phyloP scores from a whole-genome alignment of 2,888 invertebrate genomes.

The Steinernema hermaphroditum region DNA sequence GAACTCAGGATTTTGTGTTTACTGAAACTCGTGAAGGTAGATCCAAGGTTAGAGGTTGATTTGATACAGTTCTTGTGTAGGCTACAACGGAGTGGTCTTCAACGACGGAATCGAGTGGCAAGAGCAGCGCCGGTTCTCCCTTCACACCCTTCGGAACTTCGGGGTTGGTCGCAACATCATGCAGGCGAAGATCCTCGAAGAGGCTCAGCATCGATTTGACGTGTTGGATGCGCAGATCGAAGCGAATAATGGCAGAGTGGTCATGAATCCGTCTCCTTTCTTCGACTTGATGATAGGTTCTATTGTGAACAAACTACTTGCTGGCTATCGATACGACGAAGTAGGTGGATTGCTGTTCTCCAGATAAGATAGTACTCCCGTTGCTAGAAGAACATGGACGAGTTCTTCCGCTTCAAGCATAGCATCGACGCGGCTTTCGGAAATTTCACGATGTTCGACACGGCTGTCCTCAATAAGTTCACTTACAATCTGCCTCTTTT shows the following conservation, averaged over 20 bases:
- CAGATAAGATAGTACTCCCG: background rate
- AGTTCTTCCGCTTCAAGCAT: conserved; percentile 32
- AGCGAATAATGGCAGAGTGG: background rate
- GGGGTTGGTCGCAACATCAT: conserved; percentile 46
- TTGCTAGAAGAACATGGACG: conserved; percentile 21
- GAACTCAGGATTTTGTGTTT: background rate
- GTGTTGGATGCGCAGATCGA: background rate
- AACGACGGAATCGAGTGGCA: conserved; percentile 49
- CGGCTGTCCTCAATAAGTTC: conserved; percentile 25
- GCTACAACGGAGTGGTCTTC: too few relatives aligned
- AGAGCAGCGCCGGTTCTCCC: conserved; percentile 46
- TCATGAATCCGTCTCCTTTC: background rate
- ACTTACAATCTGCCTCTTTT: conserved; percentile 31
- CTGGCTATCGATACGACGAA: conserved; percentile 33
- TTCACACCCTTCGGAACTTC: conserved; percentile 44
- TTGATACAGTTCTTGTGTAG: too few relatives aligned
- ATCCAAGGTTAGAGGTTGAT: background rate
- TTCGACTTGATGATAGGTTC: conserved; percentile 35
- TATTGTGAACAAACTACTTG: conserved; percentile 35
- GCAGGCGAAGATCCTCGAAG: conserved; percentile 35
- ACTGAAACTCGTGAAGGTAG: background rate
- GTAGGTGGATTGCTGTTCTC: background rate
- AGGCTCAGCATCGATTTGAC: background rate
- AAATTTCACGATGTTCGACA: background rate
- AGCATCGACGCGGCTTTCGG: background rate